These are phyloP conservation scores for Leptura quadrifasciata DNA, from an alignment of 2,888 invertebrate genomes.

Conservation along the genomic window DNA sequence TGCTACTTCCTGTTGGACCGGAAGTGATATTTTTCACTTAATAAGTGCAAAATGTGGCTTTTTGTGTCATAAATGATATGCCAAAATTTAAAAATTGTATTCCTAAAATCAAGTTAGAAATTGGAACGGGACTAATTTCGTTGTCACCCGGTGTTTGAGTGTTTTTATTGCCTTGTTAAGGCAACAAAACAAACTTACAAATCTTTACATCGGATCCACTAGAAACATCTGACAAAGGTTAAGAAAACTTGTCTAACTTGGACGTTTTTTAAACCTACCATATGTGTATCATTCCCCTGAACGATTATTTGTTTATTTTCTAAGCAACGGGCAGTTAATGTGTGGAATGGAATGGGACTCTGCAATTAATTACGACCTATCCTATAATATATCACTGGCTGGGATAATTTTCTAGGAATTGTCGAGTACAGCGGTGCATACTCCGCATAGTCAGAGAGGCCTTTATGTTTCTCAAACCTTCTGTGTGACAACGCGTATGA, in stretches of 20 bases:
- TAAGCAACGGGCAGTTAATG: conserved; percentile 7
- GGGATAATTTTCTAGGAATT: conserved; percentile 4
- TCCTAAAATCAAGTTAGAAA: no score
- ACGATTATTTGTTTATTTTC: neutral
- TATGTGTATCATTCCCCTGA: neutral
- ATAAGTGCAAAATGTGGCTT: no score
- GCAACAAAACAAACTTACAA: no score
- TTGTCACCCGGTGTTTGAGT: no score
- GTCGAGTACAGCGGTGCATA: neutral
- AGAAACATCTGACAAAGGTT: no score
- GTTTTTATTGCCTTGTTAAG: no score
- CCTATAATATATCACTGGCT: neutral
- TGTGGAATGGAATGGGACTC: conserved; percentile 7
- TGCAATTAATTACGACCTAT: neutral
- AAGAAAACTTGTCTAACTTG: neutral
- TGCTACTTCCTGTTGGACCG: no score
- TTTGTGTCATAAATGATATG: no score
- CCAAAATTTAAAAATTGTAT: no score
- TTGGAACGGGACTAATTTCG: no score
- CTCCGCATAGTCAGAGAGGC: neutral
- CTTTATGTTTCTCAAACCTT: conserved; percentile 7
- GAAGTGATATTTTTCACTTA: no score
- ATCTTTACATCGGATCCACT: no score
- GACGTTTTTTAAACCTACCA: neutral
- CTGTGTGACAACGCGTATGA: neutral